Percentiles rank a stretch among this genome's conserved stretches.
These are phyloP conservation scores for Sebastes iracundus DNA, from an alignment of 2,797 vertebrate genomes.

Conservation along the genomic window DNA sequence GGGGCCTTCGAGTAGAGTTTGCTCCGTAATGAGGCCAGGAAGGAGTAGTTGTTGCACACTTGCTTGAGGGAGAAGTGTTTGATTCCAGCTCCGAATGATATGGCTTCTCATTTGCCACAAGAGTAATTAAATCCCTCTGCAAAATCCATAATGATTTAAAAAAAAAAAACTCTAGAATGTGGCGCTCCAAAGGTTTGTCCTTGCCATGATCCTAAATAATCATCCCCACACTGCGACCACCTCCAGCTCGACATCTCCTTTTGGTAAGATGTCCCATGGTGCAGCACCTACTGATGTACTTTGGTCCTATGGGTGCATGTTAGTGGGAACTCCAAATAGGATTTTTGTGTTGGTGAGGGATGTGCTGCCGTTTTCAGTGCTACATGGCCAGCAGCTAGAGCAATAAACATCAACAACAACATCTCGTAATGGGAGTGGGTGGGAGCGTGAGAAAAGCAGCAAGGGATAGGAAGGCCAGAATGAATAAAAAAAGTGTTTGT, in stretches of 20 bases:
- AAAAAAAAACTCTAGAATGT: background rate
- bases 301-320: conserved; percentile 18
- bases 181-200: background rate
- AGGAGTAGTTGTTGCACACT: conserved; percentile 49
- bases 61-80: conserved; percentile 45
- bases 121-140: conserved; percentile 34
- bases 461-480: background rate
- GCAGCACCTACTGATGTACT: background rate
- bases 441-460: conserved; percentile 18
- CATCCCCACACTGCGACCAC: background rate
- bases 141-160: conserved; percentile 32
- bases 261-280: conserved; percentile 5
- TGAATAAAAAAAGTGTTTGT: background rate
- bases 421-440: conserved; percentile 30
- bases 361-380: conserved; percentile 22
- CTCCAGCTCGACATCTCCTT: background rate
- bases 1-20: conserved; percentile 33
- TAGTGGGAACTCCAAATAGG: conserved; percentile 14
- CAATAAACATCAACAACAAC: conserved; percentile 49
- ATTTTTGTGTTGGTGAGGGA: conserved; percentile 24
- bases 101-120: conserved; percentile 46
- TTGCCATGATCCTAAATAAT: background rate
- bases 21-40: conserved; percentile 62
- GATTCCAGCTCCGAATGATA: conserved; percentile 41
- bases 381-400: conserved; percentile 34